A percentile compares a stretch with the other conserved stretches of the same genome.
Conservation (phyloP, 2,797 vertebrate genomes). For the Mastacembelus armatus region DNA sequence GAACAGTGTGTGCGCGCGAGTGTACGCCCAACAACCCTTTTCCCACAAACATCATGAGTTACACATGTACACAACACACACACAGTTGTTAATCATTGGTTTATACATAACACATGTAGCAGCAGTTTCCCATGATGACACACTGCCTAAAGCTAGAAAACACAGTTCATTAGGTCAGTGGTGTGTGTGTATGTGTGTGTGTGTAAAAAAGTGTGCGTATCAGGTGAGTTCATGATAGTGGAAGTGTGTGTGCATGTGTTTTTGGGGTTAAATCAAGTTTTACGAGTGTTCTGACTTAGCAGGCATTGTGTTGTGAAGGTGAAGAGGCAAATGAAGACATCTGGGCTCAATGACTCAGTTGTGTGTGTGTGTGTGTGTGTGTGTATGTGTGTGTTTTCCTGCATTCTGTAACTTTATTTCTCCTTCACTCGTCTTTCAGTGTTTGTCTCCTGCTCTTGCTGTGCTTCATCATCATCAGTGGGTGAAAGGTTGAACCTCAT, state of each 20-base stretch:
- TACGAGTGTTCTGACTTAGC: conserved; percentile 33
- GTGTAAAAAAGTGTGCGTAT: conserved; percentile 2
- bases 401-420: conserved; percentile 9
- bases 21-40: conserved; percentile 23
- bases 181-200: conserved; percentile 13
- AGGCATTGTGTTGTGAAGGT: conserved; percentile 8
- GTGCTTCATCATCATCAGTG: conserved; percentile 5
- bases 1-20: background rate
- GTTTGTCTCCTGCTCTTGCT: conserved; percentile 2
- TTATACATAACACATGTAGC: conserved; percentile 69
- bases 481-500: conserved; percentile 22
- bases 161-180: conserved; percentile 58
- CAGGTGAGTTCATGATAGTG: conserved; percentile 7
- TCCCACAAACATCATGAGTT: conserved; percentile 48
- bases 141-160: conserved; percentile 43
- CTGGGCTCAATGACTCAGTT: conserved; percentile 50
- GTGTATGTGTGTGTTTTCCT: conserved; percentile 13
- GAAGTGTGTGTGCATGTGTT: conserved; percentile 13
- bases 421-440: conserved; percentile 1
- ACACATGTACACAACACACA: conserved; percentile 22
- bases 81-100: conserved; percentile 61
- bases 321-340: conserved; percentile 35
- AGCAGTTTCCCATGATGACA: conserved; percentile 61
- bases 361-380: conserved; percentile 17
- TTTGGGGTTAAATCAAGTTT: conserved; percentile 37